These are phyloP conservation scores for Protobothrops flavoviridis DNA, from an alignment of 2,113 vertebrate species.

Conservation along the genomic window DNA sequence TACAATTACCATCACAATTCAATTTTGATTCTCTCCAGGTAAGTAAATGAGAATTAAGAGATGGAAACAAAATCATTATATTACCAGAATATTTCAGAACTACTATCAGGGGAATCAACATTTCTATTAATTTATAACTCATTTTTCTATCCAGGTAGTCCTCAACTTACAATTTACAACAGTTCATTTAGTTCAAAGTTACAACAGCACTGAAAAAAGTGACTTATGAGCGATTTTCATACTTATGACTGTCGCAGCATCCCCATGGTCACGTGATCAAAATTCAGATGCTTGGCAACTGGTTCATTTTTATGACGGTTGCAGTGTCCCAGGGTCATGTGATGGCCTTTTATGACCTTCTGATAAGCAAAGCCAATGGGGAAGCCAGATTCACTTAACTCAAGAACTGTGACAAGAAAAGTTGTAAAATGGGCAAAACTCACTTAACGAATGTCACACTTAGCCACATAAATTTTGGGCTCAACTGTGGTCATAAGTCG, in stretches of 20 bases:
- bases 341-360: neutral
- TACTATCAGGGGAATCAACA: neutral
- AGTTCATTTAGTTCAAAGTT: neutral
- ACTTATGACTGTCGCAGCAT: neutral
- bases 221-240: neutral
- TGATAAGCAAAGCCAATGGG: neutral
- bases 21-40: neutral
- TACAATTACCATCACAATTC: neutral
- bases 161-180: neutral
- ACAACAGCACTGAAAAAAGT: neutral
- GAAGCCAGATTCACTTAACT: neutral
- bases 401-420: neutral
- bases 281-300: neutral
- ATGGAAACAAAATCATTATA: neutral
- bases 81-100: neutral
- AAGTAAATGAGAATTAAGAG: neutral
- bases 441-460: neutral
- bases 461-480: neutral
- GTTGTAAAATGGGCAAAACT: neutral
- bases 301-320: neutral
- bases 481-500: neutral
- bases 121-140: neutral
- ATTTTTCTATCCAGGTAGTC: neutral
- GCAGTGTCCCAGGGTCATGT: neutral
- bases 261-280: neutral